Percentiles rank a stretch among this genome's conserved stretches.
phyloP scores from a whole-genome alignment of 2,797 vertebrate species.

The Sebastes melanostomus region DNA sequence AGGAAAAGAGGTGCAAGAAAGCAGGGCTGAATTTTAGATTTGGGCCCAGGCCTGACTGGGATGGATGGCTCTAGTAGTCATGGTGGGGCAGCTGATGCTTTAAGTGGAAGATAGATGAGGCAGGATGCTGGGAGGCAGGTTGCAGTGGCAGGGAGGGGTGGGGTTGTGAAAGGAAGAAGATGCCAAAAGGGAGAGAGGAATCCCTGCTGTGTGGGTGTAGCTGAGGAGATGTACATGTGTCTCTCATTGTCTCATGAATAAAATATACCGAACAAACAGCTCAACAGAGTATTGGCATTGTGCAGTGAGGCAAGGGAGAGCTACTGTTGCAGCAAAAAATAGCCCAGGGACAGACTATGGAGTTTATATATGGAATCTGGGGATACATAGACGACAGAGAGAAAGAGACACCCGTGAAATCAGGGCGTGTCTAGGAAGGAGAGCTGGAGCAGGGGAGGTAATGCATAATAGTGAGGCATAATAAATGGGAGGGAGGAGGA shows the following conservation, averaged over 20 bases:
- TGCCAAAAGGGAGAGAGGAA: conserved; percentile 49
- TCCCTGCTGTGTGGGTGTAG: conserved; percentile 58
- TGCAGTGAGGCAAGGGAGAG: conserved; percentile 29
- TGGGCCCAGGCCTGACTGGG: conserved; percentile 13
- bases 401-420: neutral
- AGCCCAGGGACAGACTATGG: conserved; percentile 14
- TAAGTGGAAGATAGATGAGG: conserved; percentile 67
- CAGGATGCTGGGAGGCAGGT: conserved; percentile 22
- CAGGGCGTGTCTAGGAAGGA: conserved; percentile 6
- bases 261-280: conserved; percentile 73
- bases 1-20: conserved; percentile 8
- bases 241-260: conserved; percentile 71
- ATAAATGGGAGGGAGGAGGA: neutral
- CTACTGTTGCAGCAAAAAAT: conserved; percentile 34
- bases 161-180: conserved; percentile 13
- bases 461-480: neutral
- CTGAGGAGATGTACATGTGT: conserved; percentile 62
- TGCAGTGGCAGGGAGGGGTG: conserved; percentile 12
- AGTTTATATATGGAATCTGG: conserved; percentile 35
- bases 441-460: neutral
- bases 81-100: conserved; percentile 55
- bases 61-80: conserved; percentile 26
- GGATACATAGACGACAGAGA: conserved; percentile 4
- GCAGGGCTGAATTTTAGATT: conserved; percentile 33
- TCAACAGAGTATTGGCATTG: conserved; percentile 56